Evolutionary conservation across 1,140 invertebrate species (phyloP), one percentile per base, ranked within the genome.

Genomic region (Calliphora vicina): DNA sequence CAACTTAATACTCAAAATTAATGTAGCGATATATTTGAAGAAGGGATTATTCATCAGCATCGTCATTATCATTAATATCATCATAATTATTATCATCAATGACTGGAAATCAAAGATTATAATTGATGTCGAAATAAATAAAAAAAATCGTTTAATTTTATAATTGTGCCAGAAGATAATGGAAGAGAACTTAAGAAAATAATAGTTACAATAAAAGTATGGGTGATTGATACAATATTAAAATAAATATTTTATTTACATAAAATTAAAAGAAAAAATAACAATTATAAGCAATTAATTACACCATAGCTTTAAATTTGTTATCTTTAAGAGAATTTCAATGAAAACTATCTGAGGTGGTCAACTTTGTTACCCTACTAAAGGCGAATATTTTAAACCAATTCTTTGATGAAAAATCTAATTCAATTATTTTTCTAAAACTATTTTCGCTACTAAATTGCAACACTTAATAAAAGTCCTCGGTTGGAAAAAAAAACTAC

Each of bases 11-110:
- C 17, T n/a, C 50, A 57, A 23, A 67, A 23, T 67, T 67, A 67
- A 67, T 67, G 61, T 67, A 67, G 61, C 61, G 61, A 67, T 67
- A 67, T 25, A 67, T 23, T 67, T 67, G 61, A 67, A 67, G 61
- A 57, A 67, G 23, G n/a, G 61, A 23, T 23, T 67, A 67, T 67
- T 67, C 20, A 67, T 67, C 23, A 67, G 5, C 61, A 0, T 23
- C 61, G n/a, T 57, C 50, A 57, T 57, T n/a, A 57, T 57, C 50
- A 57, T 57, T n/a, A 57, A n/a, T 15, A 57, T 57, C 50, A 57
- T 15, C 50, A 57, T 57, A 17, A 57, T 57, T n/a, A 67, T 23
- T 23, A 6, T 67, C 61, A 67, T 20, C 61, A 67, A 6, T 12
- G 10, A 25, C 23, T 23, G n/a, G 12, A 67, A 50, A 67, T 67